These are phyloP conservation scores for Ammodramus savannarum DNA, from an alignment of 2,113 vertebrate species.

Conservation along the genomic window DNA sequence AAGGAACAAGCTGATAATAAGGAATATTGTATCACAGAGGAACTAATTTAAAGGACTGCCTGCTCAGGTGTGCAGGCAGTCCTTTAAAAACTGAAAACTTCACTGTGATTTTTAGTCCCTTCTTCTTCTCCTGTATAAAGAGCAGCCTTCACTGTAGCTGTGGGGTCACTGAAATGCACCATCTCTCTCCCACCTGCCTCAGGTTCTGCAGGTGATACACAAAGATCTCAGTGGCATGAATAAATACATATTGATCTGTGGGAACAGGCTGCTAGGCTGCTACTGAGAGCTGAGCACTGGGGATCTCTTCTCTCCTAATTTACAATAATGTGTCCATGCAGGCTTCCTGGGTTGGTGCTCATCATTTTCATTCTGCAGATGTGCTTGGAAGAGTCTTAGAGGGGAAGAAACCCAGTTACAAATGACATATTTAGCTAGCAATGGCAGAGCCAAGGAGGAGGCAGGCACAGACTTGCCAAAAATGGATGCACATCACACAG, in stretches of 20 bases:
- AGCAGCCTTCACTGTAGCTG: not conserved
- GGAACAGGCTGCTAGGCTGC: not conserved
- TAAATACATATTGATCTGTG: not conserved
- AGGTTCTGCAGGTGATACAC: not conserved
- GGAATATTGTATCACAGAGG: not conserved
- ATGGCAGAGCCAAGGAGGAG: not conserved
- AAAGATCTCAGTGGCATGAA: slow-evolving; percentile 1
- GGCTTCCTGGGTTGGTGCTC: not conserved
- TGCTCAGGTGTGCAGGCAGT: not conserved
- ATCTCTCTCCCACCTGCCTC: not conserved
- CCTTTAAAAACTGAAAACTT: not conserved
- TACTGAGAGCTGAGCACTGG: not conserved
- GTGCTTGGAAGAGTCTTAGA: not conserved
- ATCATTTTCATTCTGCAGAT: not conserved
- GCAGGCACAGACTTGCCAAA: not conserved
- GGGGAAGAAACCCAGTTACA: not conserved
- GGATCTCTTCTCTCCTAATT: not conserved
- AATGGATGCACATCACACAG: not conserved
- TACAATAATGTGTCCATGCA: not conserved
- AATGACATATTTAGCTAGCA: not conserved
- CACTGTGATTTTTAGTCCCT: not conserved
- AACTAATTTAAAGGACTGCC: not conserved
- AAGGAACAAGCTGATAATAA: not conserved
- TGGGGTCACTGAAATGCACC: not conserved
- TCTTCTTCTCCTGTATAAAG: not conserved